These are phyloP conservation scores for Brachionus sp. DNA, from an alignment of 1,140 invertebrate species.

Conservation along the genomic window DNA sequence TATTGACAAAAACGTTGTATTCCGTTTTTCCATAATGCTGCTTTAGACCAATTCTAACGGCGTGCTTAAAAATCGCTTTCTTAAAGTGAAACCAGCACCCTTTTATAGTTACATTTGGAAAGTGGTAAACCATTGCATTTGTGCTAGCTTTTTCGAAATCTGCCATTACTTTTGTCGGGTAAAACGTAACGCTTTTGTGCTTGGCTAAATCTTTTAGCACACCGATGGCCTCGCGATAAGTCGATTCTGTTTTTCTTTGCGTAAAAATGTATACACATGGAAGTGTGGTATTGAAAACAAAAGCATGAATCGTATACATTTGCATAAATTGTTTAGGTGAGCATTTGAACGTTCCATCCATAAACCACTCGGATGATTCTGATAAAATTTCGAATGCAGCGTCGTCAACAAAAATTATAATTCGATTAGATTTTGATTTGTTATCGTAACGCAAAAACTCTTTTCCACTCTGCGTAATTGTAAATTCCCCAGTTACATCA, in stretches of 20 bases:
- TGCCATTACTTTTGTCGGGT: not conserved
- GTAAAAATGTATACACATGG: constrained; percentile 16
- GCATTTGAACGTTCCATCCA: not conserved
- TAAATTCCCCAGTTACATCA: not conserved
- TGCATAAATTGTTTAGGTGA: constrained; percentile 2
- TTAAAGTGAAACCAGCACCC: not conserved
- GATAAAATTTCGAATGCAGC: not conserved
- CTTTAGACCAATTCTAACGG: not conserved
- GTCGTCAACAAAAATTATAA: constrained; percentile 10
- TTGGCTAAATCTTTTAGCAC: not conserved
- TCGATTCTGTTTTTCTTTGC: not conserved
- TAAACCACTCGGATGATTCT: not conserved
- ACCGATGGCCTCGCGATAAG: not conserved
- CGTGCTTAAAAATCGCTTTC: not conserved
- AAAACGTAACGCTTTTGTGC: not conserved
- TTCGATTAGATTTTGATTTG: not conserved
- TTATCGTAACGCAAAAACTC: constrained; percentile 27
- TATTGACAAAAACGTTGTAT: constrained; percentile 13
- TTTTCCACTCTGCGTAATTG: not conserved
- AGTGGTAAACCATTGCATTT: not conserved
- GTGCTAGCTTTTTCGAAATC: not conserved
- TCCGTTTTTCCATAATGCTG: not conserved
- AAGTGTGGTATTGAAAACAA: not conserved
- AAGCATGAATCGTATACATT: not conserved
- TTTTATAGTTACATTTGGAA: not conserved